A percentile compares a stretch with the other conserved stretches of the same genome.
phyloP scores from a whole-genome alignment of 2,113 vertebrate species.

The Rhynchopsitta pachyrhyncha region DNA sequence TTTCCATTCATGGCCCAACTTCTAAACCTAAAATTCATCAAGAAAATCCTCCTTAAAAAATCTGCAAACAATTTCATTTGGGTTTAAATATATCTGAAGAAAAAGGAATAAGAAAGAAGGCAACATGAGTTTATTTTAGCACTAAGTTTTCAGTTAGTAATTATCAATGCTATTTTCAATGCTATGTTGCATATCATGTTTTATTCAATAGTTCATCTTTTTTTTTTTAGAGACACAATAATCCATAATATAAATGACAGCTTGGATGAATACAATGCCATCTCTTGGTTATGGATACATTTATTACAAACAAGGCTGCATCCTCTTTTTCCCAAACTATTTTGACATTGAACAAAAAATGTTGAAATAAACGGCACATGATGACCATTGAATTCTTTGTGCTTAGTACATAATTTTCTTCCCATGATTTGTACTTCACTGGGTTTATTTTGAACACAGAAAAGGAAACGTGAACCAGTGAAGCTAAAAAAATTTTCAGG shows the following conservation, averaged over 20 bases:
- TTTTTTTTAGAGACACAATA: background rate
- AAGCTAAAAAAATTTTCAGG: background rate
- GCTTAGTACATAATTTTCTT: background rate
- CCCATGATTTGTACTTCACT: background rate
- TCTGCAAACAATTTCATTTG: background rate
- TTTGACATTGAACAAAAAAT: background rate
- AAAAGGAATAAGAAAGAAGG: background rate
- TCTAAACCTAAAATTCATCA: background rate
- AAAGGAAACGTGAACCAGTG: background rate
- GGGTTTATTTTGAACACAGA: background rate
- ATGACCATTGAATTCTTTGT: background rate
- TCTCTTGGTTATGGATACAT: background rate
- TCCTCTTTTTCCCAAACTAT: background rate
- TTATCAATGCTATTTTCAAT: background rate
- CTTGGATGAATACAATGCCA: background rate
- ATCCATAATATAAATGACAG: background rate
- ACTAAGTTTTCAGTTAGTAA: background rate
- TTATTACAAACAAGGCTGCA: background rate
- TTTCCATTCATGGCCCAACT: background rate
- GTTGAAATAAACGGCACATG: background rate
- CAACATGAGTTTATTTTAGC: background rate
- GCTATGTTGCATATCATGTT: background rate
- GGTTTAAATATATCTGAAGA: background rate
- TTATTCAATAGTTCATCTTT: background rate
- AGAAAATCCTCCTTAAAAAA: background rate